Base-by-base conservation (phyloP, 2,113 vertebrate genomes). In the Thinocorus orbignyianus region DNA sequence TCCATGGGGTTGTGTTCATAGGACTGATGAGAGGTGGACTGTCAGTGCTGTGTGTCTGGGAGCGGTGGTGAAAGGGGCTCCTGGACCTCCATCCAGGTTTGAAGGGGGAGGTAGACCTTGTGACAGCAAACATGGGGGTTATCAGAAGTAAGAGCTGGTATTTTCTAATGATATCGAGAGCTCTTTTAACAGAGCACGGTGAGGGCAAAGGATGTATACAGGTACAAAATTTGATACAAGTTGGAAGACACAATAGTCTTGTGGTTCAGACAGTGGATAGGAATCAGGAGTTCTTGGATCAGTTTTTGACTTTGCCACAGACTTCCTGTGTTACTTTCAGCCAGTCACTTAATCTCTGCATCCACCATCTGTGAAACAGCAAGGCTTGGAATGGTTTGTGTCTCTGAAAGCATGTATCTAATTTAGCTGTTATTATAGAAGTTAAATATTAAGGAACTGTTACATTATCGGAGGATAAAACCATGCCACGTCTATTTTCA, bases 381-480 rank as follows among this genome's bases (percentile, higher is more conserved):
- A 51, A 91, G 52, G 46, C 82, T 88, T 83, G 74, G 81, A 92
- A 58, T 28, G 48, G 46, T 39, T 33, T 68, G 68, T 62, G 26
- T 82, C 44, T 87, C 58, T 90, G 85, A 68, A 81, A 88, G 55
- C 46, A 20, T 74, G 58, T 48, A 35, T 86, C 54, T 64, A 78
- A 90, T 95, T 86, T 81, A 94, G 30, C 55, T 80, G 81, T 71
- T 90, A 54, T 62, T 95, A 33, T 66, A 28, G 19, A 92, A 93
- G 58, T 77, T 94, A 90, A 90, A 90, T 93, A 74, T 88, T 93
- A 90, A 88, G 74, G 74, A 81, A 88, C 68, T 60, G 26, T 66
- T 94, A 57, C n/a, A 33, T 90, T 94, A 78, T 81, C 14, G 0
- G 37, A 39, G 71, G 70, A 70, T 60, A 91, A 92, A 92, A 39